Evolutionary conservation across 2,113 vertebrate species (phyloP), one percentile per base, ranked within the genome.

Genomic region (Copsychus sechellarum): DNA sequence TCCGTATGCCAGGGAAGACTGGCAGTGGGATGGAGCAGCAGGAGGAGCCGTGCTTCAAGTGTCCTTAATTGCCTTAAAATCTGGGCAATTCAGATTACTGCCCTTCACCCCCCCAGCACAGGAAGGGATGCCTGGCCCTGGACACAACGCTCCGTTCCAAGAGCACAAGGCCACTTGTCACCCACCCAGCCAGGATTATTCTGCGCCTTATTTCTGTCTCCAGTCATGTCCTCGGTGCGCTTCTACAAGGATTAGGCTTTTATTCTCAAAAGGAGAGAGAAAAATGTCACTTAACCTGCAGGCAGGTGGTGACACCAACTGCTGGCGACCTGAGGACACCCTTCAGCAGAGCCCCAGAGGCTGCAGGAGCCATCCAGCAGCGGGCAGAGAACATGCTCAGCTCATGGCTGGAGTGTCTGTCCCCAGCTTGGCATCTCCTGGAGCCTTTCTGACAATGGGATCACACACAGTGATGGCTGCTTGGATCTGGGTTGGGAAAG

Each of bases 201-300:
- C 29, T 48, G 40, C 77, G 33, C 74, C 16, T 86, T 53, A 19
- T 47, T 76, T 78, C 34, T 76, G n/a, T 12, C 81, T 84, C 60
- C 1, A 4, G 0, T 29, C 21, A 1, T 1, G 6, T 31, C 42
- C 40, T 4, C 3, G 5, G 23, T 2, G 3, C 0, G 0, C 45
- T 57, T 67, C 45, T 15, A 1, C 19, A 9, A n/a, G 43, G 43
- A 54, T 45, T 17, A 24, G 33, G 38, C 10, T 19, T 80, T 77
- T 34, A 16, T 33, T 53, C 33, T 60, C 25, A 14, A 43, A 61
- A 61, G 73, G 14, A 56, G 33, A 34, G 26, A 61, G 47, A 5
- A 54, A 56, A 77, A 48, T 43, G 42, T 33, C 71, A 24, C 43
- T 70, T 42, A 17, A 77, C 18, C 48, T 70, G 47, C 56, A 36